Percentiles rank a stretch among this genome's conserved stretches.
phyloP scores from a whole-genome alignment of 1,140 invertebrate species.

The Ctenoplectra terminalis region DNA sequence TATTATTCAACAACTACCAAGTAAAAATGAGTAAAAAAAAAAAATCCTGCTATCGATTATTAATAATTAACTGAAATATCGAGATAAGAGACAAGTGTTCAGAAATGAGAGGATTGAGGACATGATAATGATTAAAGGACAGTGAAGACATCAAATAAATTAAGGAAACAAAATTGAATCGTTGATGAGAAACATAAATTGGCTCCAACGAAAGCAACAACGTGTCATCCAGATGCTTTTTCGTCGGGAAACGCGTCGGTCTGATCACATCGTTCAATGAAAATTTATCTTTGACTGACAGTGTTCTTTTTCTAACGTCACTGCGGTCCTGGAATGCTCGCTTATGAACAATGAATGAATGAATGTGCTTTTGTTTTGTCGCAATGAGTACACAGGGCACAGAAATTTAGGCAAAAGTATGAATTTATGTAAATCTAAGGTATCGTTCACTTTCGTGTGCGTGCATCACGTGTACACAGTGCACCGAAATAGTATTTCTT shows the following conservation, averaged over 20 bases:
- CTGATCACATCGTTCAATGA: not conserved
- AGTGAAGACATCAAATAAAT: constrained; percentile 5
- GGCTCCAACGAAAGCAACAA: constrained; percentile 1
- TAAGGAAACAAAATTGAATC: no score
- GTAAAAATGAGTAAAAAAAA: not conserved
- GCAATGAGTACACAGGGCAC: constrained; percentile 15
- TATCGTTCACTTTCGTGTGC: not conserved
- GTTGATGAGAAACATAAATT: not conserved
- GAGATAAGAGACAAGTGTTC: not conserved
- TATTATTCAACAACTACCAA: not conserved
- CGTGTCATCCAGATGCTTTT: constrained; percentile 56
- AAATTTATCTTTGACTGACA: constrained; percentile 24
- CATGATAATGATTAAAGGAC: not conserved
- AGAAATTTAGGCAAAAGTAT: not conserved
- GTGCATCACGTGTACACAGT: not conserved
- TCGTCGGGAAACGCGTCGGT: constrained; percentile 31
- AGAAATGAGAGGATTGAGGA: constrained; percentile 13
- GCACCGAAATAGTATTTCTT: not conserved
- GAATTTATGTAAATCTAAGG: not conserved
- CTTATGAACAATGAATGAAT: constrained; percentile 37
- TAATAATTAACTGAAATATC: not conserved
- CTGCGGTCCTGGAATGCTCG: constrained; percentile 56
- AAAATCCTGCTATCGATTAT: not conserved
- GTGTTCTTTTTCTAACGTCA: not conserved
- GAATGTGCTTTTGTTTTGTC: constrained; percentile 32